Evolutionary conservation across 2,888 invertebrate species (phyloP).

Genomic region (Thera britannica): DNA sequence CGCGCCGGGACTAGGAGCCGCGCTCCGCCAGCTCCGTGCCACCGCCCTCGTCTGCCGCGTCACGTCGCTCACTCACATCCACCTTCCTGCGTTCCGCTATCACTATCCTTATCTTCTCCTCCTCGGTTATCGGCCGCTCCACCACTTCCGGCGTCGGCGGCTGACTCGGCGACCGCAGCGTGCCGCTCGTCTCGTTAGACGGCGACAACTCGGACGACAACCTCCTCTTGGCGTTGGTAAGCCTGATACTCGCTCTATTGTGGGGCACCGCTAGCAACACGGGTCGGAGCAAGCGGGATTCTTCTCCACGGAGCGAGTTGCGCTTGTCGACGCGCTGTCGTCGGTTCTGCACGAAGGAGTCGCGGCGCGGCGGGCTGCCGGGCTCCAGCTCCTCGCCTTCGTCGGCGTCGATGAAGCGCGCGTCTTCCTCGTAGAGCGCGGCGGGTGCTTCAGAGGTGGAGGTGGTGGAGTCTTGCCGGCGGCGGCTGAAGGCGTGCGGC

Average conservation of each 20-base stretch:
- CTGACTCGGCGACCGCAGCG: slow-evolving; percentile 48
- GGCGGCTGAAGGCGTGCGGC: slow-evolving; percentile 79
- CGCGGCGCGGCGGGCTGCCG: slow-evolving; percentile 74
- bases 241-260: slow-evolving; percentile 59
- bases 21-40: slow-evolving; percentile 75
- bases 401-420: slow-evolving; percentile 85
- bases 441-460: slow-evolving; percentile 72
- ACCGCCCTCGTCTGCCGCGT: slow-evolving; percentile 64
- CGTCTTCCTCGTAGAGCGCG: slow-evolving; percentile 81
- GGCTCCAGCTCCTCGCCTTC: slow-evolving; percentile 81
- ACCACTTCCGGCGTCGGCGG: slow-evolving; percentile 53
- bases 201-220: slow-evolving; percentile 66
- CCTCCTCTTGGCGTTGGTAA: slow-evolving; percentile 59
- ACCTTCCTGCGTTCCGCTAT: slow-evolving; percentile 86
- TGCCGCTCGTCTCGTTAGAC: slow-evolving; percentile 59
- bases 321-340: slow-evolving; percentile 75
- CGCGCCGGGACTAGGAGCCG: slow-evolving; percentile 81
- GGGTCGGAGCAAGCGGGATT: slow-evolving; percentile 74
- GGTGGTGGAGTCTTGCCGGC: slow-evolving; percentile 78
- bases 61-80: slow-evolving; percentile 64
- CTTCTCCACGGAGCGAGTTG: slow-evolving; percentile 76
- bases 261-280: slow-evolving; percentile 73
- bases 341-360: slow-evolving; percentile 81
- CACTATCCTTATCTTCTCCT: slow-evolving; percentile 85
- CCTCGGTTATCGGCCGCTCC: slow-evolving; percentile 68